Evolutionary conservation across 2,797 vertebrate genomes (phyloP).

Genomic region (Trachops cirrhosus): DNA sequence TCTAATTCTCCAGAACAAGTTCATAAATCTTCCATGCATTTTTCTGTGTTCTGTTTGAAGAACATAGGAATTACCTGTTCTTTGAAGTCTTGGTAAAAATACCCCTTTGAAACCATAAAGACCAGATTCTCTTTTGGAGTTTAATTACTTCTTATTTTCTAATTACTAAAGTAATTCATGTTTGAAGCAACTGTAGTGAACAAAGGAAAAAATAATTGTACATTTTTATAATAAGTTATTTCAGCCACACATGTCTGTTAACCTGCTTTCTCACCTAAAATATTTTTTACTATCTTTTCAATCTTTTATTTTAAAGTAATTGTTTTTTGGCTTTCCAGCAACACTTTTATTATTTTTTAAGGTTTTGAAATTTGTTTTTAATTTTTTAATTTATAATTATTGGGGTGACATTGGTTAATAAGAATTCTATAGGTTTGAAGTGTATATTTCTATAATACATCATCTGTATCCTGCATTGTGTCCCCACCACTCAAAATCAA

Average conservation of each 20-base stretch:
- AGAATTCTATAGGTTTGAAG: background rate
- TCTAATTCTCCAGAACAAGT: background rate
- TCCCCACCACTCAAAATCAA: background rate
- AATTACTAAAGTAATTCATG: background rate
- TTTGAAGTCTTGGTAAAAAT: conserved; percentile 18
- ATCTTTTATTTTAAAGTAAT: background rate
- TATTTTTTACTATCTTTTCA: background rate
- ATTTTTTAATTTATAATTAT: background rate
- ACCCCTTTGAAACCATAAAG: background rate
- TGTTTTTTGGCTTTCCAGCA: background rate
- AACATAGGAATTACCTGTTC: background rate
- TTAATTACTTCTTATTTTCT: conserved; percentile 17
- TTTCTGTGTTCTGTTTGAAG: background rate
- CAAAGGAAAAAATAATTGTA: background rate
- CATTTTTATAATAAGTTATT: conserved; percentile 20
- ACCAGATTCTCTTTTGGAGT: background rate
- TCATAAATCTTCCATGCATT: background rate
- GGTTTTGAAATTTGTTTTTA: background rate
- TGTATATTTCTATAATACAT: background rate
- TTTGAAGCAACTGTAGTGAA: background rate
- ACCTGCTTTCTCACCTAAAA: background rate
- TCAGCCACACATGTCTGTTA: background rate
- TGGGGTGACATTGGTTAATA: background rate
- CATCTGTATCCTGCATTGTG: background rate
- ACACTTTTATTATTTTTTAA: background rate